Base-by-base conservation (phyloP, 2,113 vertebrate genomes). In the Mormyrus lacerda region DNA sequence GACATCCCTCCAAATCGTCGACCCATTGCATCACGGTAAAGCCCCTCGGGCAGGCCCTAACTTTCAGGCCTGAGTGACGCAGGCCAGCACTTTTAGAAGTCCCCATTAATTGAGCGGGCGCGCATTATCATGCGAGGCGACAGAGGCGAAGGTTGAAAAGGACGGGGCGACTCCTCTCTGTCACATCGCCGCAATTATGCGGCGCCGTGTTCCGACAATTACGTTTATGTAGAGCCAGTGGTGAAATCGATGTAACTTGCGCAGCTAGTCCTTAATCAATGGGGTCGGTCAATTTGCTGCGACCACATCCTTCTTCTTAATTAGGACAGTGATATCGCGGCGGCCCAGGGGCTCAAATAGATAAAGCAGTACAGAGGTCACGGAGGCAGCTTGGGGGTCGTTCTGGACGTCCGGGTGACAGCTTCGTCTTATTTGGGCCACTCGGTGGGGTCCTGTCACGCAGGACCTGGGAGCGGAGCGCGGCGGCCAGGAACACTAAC, bases 251-350 rank as follows among this genome's bases (percentile, higher is more conserved):
- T 97, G 97, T 95, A 95, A 96, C 96, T 97, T 96, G 96, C 96
- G 96, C 96, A 95, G 96, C 96, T 96, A 95, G 96, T 96, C 96
- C 94, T 95, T 96, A 97, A 98, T 98, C 97, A 97, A 97, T 98
- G 95, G 93, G 96, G 96, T 96, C 96, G 95, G 97, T 97, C 97
- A 97, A 97, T 97, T 96, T 96, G 95, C 95, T 94, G 95, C 94
- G 95, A 95, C 96, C 96, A 95, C 96, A 97, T 97, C 96, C 96
- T 96, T 97, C 95, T 96, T 97, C 96, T 97, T 98, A 97, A 98
- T 98, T 97, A 97, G 97, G 96, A 97, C 97, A 97, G 96, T 97
- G 96, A 97, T 97, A 97, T 97, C 97, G 95, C 95, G 93, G 93
- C 94, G 95, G 96, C 95, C 69, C 95, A 95, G 95, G 96, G 95